These are phyloP conservation scores for Vollenhovia emeryi DNA, from an alignment of 1,140 invertebrate genomes.

Conservation along the genomic window DNA sequence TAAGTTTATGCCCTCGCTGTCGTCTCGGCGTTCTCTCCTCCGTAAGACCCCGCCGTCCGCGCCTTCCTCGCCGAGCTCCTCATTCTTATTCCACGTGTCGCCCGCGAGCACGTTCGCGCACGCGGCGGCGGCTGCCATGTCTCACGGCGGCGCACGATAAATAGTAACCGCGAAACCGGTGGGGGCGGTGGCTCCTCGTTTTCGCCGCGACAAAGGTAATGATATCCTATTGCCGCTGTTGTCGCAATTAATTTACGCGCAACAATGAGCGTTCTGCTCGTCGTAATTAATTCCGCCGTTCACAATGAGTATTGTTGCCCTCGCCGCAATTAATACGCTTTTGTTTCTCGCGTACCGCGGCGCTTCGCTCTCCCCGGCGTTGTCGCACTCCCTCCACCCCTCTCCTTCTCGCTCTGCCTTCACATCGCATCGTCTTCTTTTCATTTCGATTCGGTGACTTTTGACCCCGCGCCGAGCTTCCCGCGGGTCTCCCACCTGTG, in stretches of 20 bases:
- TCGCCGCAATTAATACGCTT: conserved; percentile 58
- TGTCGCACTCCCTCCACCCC: neutral
- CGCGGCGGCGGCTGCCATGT: neutral
- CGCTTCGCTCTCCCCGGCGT: conserved; percentile 1
- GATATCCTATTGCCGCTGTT: conserved; percentile 58
- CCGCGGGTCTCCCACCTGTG: neutral
- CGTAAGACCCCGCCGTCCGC: neutral
- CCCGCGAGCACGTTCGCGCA: neutral
- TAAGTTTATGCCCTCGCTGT: neutral
- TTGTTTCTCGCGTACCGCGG: conserved; percentile 44
- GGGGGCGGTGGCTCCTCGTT: neutral
- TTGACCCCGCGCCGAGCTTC: neutral
- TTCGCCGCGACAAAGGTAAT: conserved; percentile 51
- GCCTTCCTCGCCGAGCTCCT: neutral
- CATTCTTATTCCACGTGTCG: neutral
- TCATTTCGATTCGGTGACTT: conserved; percentile 27
- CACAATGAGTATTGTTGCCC: conserved; percentile 60
- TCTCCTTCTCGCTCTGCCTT: neutral
- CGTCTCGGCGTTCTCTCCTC: neutral
- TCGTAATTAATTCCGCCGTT: conserved; percentile 57
- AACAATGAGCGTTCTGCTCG: conserved; percentile 56
- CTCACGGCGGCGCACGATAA: neutral
- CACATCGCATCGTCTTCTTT: neutral
- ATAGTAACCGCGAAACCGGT: conserved; percentile 15
- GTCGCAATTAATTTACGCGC: conserved; percentile 58